phyloP scores from a whole-genome alignment of 2,113 vertebrate genomes.

The Sterrhoptilus dennistouni region DNA sequence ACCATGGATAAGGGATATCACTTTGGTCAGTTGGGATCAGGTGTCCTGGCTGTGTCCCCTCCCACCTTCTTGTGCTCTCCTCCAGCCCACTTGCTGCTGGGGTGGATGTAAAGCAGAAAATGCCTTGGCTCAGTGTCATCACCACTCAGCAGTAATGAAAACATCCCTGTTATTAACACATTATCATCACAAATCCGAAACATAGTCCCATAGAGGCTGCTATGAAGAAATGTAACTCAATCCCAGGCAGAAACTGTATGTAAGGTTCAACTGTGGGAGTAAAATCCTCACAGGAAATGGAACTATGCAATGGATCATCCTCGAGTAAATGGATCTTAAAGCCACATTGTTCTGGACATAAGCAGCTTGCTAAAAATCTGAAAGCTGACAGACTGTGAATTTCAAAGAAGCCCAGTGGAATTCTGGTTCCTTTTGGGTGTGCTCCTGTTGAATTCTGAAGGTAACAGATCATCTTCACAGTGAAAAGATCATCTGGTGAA shows the following conservation, averaged over 20 bases:
- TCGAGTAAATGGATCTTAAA: not conserved
- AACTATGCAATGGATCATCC: not conserved
- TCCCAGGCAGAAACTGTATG: not conserved
- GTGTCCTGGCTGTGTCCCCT: not conserved
- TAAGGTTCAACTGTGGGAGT: not conserved
- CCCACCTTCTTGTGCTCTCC: rapidly evolving
- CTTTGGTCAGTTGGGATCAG: not conserved
- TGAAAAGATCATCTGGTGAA: not conserved
- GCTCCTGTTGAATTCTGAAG: not conserved
- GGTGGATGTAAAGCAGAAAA: not conserved
- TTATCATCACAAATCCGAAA: not conserved
- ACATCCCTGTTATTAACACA: not conserved
- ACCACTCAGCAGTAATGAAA: not conserved
- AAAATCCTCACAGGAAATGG: not conserved
- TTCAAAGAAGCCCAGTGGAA: not conserved
- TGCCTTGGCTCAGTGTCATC: not conserved
- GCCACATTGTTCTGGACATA: not conserved
- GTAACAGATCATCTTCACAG: not conserved
- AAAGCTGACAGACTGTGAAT: not conserved
- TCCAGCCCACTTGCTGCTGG: not conserved
- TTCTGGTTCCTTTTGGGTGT: not conserved
- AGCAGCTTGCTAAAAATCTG: not conserved
- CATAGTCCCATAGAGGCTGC: not conserved
- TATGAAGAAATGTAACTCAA: not conserved
- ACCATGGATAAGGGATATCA: too few relatives aligned